Evolutionary conservation across 2,797 vertebrate genomes (phyloP).

Genomic region (Remorina albescens): DNA sequence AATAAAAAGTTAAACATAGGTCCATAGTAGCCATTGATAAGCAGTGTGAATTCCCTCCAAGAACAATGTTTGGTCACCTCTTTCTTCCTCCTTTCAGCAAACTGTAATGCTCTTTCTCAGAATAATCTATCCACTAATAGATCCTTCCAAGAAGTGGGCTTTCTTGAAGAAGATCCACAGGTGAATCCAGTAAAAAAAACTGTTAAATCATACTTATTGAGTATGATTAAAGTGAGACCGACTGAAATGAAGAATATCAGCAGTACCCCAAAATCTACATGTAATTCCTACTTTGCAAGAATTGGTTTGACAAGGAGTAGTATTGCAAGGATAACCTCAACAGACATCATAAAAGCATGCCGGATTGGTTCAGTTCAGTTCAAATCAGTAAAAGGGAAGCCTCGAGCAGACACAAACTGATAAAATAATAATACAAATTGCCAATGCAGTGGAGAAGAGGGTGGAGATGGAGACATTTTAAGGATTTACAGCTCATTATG

Average conservation of each 20-base stretch:
- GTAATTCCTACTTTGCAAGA: conserved; percentile 12
- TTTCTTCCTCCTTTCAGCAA: conserved; percentile 23
- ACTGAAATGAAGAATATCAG: conserved; percentile 38
- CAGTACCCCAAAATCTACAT: conserved; percentile 32
- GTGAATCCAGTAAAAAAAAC: conserved; percentile 27
- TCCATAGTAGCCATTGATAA: conserved; percentile 43
- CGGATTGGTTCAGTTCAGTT: conserved; percentile 44
- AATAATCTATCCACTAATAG: conserved; percentile 23
- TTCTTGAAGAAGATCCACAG: conserved; percentile 24
- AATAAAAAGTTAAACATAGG: conserved; percentile 29
- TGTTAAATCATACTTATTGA: conserved; percentile 33
- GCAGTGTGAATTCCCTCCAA: conserved; percentile 23
- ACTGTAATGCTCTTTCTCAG: conserved; percentile 19
- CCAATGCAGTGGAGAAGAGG: conserved; percentile 22
- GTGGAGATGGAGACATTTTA: conserved; percentile 26
- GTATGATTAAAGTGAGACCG: neutral
- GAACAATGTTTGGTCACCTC: conserved; percentile 48
- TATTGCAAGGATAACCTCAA: conserved; percentile 19
- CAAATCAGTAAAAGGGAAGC: conserved; percentile 42
- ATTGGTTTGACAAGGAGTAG: conserved; percentile 37
- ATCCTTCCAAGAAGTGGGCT: conserved; percentile 19
- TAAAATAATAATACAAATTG: conserved; percentile 23
- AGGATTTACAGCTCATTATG: conserved; percentile 25
- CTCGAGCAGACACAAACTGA: conserved; percentile 28
- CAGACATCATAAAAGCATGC: conserved; percentile 61